These are phyloP conservation scores for Papilio glaucus DNA, from an alignment of 1,140 invertebrate genomes.

Conservation along the genomic window DNA sequence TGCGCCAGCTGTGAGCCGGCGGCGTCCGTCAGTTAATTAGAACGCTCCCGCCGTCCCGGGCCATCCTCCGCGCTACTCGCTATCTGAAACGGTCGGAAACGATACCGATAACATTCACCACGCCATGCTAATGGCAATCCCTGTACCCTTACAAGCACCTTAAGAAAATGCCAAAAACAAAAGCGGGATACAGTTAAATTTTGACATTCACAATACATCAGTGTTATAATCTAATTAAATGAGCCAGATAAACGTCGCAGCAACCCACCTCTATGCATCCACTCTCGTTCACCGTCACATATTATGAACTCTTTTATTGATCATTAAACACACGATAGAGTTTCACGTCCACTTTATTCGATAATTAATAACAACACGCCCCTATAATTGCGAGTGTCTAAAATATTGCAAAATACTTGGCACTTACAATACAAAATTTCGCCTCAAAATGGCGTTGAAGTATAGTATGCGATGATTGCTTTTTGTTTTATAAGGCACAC, in stretches of 20 bases:
- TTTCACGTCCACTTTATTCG: slow-evolving; percentile 58
- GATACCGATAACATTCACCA: slow-evolving; percentile 73
- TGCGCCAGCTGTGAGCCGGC: slow-evolving; percentile 78
- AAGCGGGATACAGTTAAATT: slow-evolving; percentile 44
- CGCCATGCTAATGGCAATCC: slow-evolving; percentile 52
- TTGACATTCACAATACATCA: slow-evolving; percentile 44
- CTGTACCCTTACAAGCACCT: slow-evolving; percentile 24
- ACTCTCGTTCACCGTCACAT: slow-evolving; percentile 52
- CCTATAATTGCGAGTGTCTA: slow-evolving; percentile 55
- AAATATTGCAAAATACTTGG: slow-evolving; percentile 83
- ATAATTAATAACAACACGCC: slow-evolving; percentile 54
- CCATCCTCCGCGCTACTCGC: slow-evolving; percentile 77
- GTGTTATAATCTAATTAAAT: slow-evolving; percentile 78
- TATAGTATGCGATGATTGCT: slow-evolving; percentile 83
- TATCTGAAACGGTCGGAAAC: slow-evolving; percentile 81
- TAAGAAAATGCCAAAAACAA: slow-evolving; percentile 35
- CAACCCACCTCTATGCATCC: slow-evolving; percentile 74
- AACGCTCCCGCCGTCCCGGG: slow-evolving; percentile 67
- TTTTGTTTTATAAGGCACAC: slow-evolving; percentile 81
- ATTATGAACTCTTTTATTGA: slow-evolving; percentile 46
- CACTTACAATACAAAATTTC: slow-evolving; percentile 84
- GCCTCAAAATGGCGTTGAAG: slow-evolving; percentile 84
- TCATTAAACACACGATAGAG: slow-evolving; percentile 42
- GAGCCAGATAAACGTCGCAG: slow-evolving; percentile 59
- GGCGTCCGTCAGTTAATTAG: slow-evolving; percentile 79